phyloP scores from a whole-genome alignment of 2,113 vertebrate species.

The Microcebus ravelobensis region DNA sequence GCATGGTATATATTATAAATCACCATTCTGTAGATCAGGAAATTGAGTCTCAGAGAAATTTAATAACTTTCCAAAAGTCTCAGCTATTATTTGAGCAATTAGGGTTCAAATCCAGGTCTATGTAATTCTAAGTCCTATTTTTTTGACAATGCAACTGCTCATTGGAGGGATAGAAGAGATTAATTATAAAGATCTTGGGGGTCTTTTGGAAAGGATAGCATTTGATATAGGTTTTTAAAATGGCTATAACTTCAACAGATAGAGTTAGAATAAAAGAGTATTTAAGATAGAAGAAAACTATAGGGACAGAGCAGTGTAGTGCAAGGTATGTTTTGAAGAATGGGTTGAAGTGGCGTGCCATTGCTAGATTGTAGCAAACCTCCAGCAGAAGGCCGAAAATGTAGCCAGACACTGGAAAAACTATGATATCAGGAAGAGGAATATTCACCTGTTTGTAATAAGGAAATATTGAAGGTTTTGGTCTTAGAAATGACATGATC shows the following conservation, averaged over 20 bases:
- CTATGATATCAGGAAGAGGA: not conserved
- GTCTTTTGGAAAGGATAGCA: not conserved
- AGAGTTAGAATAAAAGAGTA: not conserved
- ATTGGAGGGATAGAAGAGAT: not conserved
- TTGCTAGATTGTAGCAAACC: not conserved
- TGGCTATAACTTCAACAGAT: not conserved
- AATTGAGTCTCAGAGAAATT: not conserved
- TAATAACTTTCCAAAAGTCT: not conserved
- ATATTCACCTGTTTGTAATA: not conserved
- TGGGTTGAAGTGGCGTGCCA: not conserved
- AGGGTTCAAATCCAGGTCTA: not conserved
- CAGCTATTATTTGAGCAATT: not conserved
- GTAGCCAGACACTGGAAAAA: not conserved
- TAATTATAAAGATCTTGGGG: not conserved
- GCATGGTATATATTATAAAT: not conserved
- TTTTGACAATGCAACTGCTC: not conserved
- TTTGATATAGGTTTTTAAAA: not conserved
- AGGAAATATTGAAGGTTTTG: not conserved
- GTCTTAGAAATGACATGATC: not conserved
- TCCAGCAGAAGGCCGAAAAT: not conserved
- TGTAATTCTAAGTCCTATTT: not conserved
- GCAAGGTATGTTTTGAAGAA: conserved; percentile 28
- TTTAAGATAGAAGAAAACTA: not conserved
- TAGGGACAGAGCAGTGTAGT: not conserved
- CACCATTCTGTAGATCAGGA: not conserved